Conservation (phyloP, 2,113 vertebrate genomes). For the Azemiops feae region DNA sequence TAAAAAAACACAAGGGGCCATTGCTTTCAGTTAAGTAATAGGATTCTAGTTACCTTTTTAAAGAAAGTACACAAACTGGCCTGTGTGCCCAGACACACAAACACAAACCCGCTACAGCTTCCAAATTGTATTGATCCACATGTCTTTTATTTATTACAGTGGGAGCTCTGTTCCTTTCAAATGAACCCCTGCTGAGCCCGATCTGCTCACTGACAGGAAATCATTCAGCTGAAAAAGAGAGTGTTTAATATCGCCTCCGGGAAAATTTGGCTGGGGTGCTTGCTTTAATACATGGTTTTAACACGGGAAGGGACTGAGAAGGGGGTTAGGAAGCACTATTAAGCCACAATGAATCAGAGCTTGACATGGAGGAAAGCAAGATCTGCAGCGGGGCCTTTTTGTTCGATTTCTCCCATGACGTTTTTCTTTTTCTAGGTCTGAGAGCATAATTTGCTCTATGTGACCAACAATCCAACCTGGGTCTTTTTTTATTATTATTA, state of each 20-base stretch:
- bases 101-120: constrained; percentile 39
- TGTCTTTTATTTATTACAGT: constrained; percentile 73
- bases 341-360: constrained; percentile 50
- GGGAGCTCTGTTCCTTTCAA: constrained; percentile 70
- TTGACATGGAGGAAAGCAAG: constrained; percentile 52
- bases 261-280: constrained; percentile 55
- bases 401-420: constrained; percentile 23
- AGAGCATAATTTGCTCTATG: constrained; percentile 43
- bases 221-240: constrained; percentile 69
- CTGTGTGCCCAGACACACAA: not conserved
- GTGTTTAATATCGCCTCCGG: constrained; percentile 69
- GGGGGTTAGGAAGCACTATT: constrained; percentile 46
- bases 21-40: constrained; percentile 51
- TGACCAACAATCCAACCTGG: constrained; percentile 52
- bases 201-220: constrained; percentile 72
- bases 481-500: constrained; percentile 22
- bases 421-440: constrained; percentile 7
- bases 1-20: not conserved
- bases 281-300: constrained; percentile 65
- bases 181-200: constrained; percentile 64
- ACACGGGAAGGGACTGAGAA: constrained; percentile 59
- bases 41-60: constrained; percentile 53
- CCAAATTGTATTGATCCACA: constrained; percentile 72
- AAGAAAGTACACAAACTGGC: not conserved
- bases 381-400: constrained; percentile 14